Conservation (phyloP, 2,113 vertebrate genomes). For the Gnathonemus echidnorhynchus region DNA sequence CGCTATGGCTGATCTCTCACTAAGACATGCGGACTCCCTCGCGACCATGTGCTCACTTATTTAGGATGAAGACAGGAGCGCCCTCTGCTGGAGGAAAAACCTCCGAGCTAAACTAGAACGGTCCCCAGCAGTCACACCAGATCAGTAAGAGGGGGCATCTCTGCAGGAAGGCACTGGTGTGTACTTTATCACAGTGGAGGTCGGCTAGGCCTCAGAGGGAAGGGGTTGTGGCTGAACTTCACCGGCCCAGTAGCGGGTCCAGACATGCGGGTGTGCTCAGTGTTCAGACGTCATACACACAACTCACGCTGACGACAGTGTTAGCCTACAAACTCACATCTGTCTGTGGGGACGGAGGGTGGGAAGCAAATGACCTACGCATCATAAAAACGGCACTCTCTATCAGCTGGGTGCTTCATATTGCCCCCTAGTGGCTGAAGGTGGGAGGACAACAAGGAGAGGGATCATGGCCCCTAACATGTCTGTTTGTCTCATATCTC, state of each 20-base stretch:
- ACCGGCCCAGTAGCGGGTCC: neutral
- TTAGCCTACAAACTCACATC: neutral
- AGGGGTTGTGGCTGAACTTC: neutral
- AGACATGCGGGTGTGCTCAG: neutral
- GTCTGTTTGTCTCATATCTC: neutral
- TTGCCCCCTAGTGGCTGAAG: neutral
- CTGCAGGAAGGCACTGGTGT: conserved; percentile 42
- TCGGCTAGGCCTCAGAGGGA: neutral
- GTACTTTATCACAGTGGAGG: conserved; percentile 20
- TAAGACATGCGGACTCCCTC: neutral
- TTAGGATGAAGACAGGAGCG: neutral
- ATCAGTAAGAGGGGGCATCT: neutral
- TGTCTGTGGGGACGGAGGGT: neutral
- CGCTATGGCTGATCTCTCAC: neutral
- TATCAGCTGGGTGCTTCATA: neutral
- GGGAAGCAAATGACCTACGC: neutral
- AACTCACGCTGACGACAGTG: neutral
- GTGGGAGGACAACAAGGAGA: neutral
- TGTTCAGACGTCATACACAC: neutral
- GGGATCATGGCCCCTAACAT: neutral
- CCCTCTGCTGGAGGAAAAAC: neutral
- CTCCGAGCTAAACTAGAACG: neutral
- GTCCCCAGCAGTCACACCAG: neutral
- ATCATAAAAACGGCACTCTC: neutral
- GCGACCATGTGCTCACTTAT: neutral